Evolutionary conservation across 2,888 invertebrate genomes (phyloP), one percentile per base, ranked within the genome.

Genomic region (Erebia palarica): DNA sequence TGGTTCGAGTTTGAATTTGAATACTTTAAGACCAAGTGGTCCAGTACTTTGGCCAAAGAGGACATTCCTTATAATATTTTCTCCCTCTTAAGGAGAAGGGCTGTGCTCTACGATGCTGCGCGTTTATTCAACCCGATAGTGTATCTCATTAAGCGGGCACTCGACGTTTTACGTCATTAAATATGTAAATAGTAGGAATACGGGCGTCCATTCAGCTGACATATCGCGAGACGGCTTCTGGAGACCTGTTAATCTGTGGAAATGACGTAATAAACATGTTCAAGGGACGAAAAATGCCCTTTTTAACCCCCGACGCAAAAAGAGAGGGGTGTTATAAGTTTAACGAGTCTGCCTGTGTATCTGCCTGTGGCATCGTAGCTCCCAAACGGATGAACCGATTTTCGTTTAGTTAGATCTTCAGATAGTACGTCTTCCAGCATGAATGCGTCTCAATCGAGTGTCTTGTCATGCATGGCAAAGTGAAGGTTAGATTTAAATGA

Each of bases 111-210:
- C 14, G 75, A 73, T 73, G 61, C 69, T 70, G 70, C 70, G 69
- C 71, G 74, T 75, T 77, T 76, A 76, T 79, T 76, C 77, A 78
- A 77, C 81, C 83, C 82, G 83, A 85, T 86, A 86, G 85, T 84
- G 84, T 83, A 85, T 88, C 91, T 91, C 91, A 91, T 92, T 92
- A 91, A 82, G 84, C 80, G 78, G 81, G 80, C 79, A 79, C 82
- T 79, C 80, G 86, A 87, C 89, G 84, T 81, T 86, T 85, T 84
- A 85, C 86, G 86, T 92, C 91, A 91, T 92, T 92, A 90, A 89
- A 87, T 90, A 92, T 92, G 91, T 90, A 91, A 92, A 91, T 91
- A 89, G 83, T 86, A 82, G 86, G 87, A 89, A 90, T 88, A 89
- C 88, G 86, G 84, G 82, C 86, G 86, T 86, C 90, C 85, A 89